These are phyloP conservation scores for Hybognathus amarus DNA, from an alignment of 2,797 vertebrate genomes.

Conservation along the genomic window DNA sequence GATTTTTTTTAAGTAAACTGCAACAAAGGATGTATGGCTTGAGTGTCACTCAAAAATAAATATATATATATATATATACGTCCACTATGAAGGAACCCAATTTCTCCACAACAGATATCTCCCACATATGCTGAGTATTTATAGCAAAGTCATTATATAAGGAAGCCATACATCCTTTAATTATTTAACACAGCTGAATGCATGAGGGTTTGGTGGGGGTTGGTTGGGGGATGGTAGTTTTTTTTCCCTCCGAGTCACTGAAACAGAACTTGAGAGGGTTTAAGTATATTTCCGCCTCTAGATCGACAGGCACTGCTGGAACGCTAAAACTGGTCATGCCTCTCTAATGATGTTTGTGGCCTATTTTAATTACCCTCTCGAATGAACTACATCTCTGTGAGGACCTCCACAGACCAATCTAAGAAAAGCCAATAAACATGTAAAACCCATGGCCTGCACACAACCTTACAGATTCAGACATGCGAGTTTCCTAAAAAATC, in stretches of 20 bases:
- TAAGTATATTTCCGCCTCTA: constrained; percentile 49
- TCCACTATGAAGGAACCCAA: not conserved
- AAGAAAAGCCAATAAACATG: constrained; percentile 40
- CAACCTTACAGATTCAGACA: not conserved
- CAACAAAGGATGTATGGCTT: no score
- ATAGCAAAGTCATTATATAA: constrained; percentile 39
- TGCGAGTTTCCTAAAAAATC: not conserved
- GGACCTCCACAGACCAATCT: constrained; percentile 24
- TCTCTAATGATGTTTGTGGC: constrained; percentile 58
- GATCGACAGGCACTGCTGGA: constrained; percentile 60
- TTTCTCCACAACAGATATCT: not conserved
- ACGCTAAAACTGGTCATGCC: constrained; percentile 56
- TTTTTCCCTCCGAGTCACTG: constrained; percentile 25
- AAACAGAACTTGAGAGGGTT: constrained; percentile 37
- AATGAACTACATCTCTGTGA: constrained; percentile 56
- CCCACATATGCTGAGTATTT: constrained; percentile 24
- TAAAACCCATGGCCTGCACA: constrained; percentile 20
- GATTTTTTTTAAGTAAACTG: no score
- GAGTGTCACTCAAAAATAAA: no score
- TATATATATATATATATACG: rapidly evolving
- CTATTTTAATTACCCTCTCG: constrained; percentile 61
- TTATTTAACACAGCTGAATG: constrained; percentile 40
- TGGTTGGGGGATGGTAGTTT: not conserved
- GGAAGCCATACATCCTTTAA: constrained; percentile 42
- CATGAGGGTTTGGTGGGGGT: not conserved